Evolutionary conservation across 2,888 invertebrate genomes (phyloP), one percentile per base, ranked within the genome.

Genomic region (Limenitis camilla): DNA sequence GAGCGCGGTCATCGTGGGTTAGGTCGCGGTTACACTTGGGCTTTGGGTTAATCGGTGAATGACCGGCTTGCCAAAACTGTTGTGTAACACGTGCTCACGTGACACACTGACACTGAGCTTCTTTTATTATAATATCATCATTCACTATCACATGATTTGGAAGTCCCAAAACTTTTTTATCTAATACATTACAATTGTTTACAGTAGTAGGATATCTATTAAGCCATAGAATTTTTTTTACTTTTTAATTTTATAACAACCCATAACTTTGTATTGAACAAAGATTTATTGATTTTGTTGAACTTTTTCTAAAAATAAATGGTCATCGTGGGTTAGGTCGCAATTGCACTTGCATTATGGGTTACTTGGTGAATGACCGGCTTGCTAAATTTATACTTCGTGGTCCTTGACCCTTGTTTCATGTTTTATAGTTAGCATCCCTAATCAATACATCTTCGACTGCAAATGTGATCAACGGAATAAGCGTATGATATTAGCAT

Each of bases 231-330:
- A 19, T 19, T 1, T 19, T 19, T 2, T 19, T 19, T 19, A 19
- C 19, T 19, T 19, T 19, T 19, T 19, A 19, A 19, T 19, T 3
- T 19, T 19, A 19, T 19, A 19, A 19, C 19, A 19, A 19, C 19
- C 19, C 19, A 19, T 19, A 2, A 19, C 19, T 19, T 19, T 19
- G 19, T 19, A 19, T 19, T 3, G 19, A 19, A 19, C 19, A 19
- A 19, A 19, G 19, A 19, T 19, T 19, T 19, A 19, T 3, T 19
- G 19, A 3, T 19, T 19, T 19, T 19, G 19, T 19, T 83, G 82
- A 78, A 82, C 80, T 86, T 87, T 84, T 86, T 86, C 85, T 85
- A 78, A 86, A 86, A 86, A 84, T 84, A 82, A 81, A 73, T 77
- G 78, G 78, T 74, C 73, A 74, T 72, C 77, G 85, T 87, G 83